These are phyloP conservation scores for Hipposideros larvatus DNA, from an alignment of 2,797 vertebrate genomes.

Conservation along the genomic window DNA sequence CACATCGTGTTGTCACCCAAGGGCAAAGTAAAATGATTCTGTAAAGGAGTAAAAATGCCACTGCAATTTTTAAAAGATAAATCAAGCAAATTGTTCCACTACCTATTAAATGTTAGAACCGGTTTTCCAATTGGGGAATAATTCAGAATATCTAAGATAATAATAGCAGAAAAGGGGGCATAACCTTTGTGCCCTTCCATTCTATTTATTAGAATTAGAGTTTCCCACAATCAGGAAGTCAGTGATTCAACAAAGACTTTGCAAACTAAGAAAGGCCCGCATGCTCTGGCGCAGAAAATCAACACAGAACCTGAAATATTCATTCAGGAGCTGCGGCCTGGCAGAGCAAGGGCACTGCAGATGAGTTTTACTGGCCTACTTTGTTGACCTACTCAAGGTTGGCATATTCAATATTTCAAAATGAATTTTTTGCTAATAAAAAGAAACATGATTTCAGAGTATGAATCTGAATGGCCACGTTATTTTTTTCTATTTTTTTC, in stretches of 20 bases:
- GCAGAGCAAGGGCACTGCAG: background rate
- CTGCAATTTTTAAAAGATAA: slow-evolving; percentile 79
- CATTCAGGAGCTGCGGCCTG: background rate
- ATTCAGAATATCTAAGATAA: slow-evolving; percentile 72
- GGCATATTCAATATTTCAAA: background rate
- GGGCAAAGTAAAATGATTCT: slow-evolving; percentile 72
- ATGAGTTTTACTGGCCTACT: background rate
- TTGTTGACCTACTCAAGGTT: background rate
- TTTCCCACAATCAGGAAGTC: background rate
- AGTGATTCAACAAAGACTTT: background rate
- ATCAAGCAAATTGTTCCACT: slow-evolving; percentile 76
- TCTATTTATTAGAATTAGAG: background rate
- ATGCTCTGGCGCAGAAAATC: background rate
- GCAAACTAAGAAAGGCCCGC: background rate
- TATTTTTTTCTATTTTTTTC: background rate
- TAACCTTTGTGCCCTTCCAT: slow-evolving; percentile 60
- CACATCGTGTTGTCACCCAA: slow-evolving; percentile 77
- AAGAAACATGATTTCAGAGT: background rate
- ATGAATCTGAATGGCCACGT: background rate
- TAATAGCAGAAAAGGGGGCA: slow-evolving; percentile 3
- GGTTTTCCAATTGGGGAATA: slow-evolving; percentile 68
- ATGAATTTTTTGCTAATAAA: background rate
- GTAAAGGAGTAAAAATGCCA: slow-evolving; percentile 76
- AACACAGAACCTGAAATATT: slow-evolving; percentile 19
- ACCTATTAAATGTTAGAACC: slow-evolving; percentile 63